Base-by-base conservation (phyloP, 2,888 invertebrate genomes). In the Scelioninae gen. 2 region DNA sequence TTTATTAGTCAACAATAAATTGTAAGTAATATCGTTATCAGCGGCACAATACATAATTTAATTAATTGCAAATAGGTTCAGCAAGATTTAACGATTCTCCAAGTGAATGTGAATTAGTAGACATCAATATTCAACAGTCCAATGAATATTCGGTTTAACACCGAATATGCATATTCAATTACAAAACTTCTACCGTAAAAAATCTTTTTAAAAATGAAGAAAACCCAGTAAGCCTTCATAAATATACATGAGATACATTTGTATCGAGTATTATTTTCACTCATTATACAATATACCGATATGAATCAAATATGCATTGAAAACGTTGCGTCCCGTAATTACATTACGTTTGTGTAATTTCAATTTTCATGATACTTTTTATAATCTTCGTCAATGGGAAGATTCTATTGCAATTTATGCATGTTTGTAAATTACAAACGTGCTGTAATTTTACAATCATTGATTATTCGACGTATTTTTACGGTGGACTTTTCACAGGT, bases 81-180 rank as follows among this genome's bases (percentile, higher is more conserved):
- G 70, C 57, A 70, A 70, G 63, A 70, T 70, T 70, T 63, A 70
- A 70, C 63, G 70, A 70, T 70, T 70, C 70, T 70, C 55, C 70
- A 57, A 70, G 70, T 69, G 68, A 69, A 69, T 69, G 46, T 61
- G 55, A 70, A 70, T 70, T 70, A 70, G 70, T 15, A 43, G 63
- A 55, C 57, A 70, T 70, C 70, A 70, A 70, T 70, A 70, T 70
- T 70, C 70, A 70, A 63, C 70, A 70, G 70, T 57, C 35, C 57
- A 63, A 70, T 70, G 63, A 70, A 70, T 70, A 63, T 63, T 70
- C 69, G 48, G 63, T 70, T 55, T 70, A 63, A 70, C 63, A 43
- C 55, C 63, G 57, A 63, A 70, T 63, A 63, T 70, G 35, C 63
- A 70, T 70, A 70, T 70, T 70, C 69, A 70, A 70, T 70, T 70